These are phyloP conservation scores for Meloidogyne hapla DNA, from an alignment of 1,140 invertebrate species.

Conservation along the genomic window DNA sequence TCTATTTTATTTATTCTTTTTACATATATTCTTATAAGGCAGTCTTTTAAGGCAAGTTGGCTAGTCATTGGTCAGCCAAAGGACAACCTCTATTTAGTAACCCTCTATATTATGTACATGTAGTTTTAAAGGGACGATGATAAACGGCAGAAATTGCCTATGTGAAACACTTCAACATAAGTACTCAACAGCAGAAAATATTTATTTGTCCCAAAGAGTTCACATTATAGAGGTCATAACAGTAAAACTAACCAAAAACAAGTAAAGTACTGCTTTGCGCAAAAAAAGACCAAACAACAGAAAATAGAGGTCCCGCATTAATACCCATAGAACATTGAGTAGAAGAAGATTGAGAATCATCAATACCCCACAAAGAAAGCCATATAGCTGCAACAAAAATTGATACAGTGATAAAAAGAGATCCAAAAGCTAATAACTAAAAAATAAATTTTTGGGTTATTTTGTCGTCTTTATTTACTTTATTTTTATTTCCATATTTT, in stretches of 20 bases:
- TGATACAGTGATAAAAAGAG: not conserved
- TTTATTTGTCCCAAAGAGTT: no score
- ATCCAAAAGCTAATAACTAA: not conserved
- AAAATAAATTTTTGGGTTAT: not conserved
- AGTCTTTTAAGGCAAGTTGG: no score
- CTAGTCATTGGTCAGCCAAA: no score
- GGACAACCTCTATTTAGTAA: no score
- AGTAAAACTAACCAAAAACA: not conserved
- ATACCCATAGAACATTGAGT: slow-evolving; percentile 13
- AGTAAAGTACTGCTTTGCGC: slow-evolving; percentile 12
- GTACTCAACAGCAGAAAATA: no score
- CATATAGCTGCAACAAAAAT: slow-evolving; percentile 6
- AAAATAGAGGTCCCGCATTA: slow-evolving; percentile 13
- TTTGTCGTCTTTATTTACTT: not conserved
- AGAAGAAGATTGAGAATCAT: slow-evolving; percentile 10
- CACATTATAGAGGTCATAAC: no score
- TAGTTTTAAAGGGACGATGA: no score
- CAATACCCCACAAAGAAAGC: slow-evolving; percentile 3
- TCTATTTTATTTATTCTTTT: no score
- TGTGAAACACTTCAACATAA: no score
- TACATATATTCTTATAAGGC: no score
- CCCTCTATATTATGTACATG: no score
- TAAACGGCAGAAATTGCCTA: no score
- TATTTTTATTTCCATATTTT: not conserved
- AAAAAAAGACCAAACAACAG: not conserved